Conservation (phyloP, 2,888 invertebrate genomes). For the Odontocerum albicorne region DNA sequence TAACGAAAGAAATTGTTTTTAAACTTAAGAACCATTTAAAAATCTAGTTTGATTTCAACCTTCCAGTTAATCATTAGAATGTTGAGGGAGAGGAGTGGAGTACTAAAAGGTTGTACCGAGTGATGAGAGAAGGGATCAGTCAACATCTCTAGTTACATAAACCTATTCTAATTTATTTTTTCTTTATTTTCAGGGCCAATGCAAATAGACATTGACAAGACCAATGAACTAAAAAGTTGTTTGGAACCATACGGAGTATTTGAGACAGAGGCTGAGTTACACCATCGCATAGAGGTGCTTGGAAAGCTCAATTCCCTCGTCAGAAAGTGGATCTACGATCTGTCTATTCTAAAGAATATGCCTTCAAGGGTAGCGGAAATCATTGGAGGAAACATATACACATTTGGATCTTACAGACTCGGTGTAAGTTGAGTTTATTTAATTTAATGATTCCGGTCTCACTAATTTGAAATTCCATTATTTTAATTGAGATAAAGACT, state of each 20-base stretch:
- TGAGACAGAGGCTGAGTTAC: slow-evolving; percentile 87
- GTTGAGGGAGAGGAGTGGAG: no score
- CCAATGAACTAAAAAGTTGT: slow-evolving; percentile 75
- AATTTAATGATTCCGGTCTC: no score
- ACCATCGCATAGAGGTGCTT: slow-evolving; percentile 84
- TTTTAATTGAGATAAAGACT: no score
- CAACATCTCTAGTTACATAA: no score
- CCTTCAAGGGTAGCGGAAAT: slow-evolving; percentile 86
- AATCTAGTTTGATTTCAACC: no score
- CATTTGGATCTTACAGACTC: slow-evolving; percentile 96
- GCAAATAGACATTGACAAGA: slow-evolving; percentile 73
- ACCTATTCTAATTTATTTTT: no score
- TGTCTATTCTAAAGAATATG: slow-evolving; percentile 88
- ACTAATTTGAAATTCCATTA: no score
- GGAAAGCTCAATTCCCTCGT: slow-evolving; percentile 88
- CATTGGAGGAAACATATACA: slow-evolving; percentile 97
- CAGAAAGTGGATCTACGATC: slow-evolving; percentile 91
- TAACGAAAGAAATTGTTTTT: no score
- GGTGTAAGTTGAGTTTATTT: slow-evolving; percentile 62
- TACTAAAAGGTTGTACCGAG: no score
- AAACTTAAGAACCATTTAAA: no score
- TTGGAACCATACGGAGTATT: slow-evolving; percentile 86
- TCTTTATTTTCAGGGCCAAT: slow-evolving; percentile 67
- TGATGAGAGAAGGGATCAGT: no score
- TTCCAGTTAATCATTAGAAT: no score